phyloP scores from a whole-genome alignment of 1,140 invertebrate species.

The Megalopta genalis region DNA sequence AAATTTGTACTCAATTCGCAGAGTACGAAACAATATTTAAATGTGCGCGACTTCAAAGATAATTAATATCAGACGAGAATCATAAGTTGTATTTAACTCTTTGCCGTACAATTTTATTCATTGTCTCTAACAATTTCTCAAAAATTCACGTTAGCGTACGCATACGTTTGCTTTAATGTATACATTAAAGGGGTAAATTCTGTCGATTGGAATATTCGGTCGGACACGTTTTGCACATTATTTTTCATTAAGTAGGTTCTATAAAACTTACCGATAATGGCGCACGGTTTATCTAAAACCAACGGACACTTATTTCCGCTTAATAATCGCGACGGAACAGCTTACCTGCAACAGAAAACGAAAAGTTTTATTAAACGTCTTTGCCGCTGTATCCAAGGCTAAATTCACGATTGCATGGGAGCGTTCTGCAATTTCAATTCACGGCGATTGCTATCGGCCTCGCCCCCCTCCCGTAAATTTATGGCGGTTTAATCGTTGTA shows the following conservation, averaged over 20 bases:
- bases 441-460: slow-evolving; percentile 16
- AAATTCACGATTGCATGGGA: slow-evolving; percentile 17
- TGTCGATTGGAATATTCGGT: too few relatives aligned
- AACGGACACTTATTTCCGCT: not conserved
- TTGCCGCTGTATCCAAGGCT: not conserved
- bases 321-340: not conserved
- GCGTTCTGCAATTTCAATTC: slow-evolving; percentile 25
- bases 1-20: too few relatives aligned
- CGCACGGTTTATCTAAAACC: not conserved
- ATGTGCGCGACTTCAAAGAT: too few relatives aligned
- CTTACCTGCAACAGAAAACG: slow-evolving; percentile 56
- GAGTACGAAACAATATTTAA: too few relatives aligned
- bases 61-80: too few relatives aligned
- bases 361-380: slow-evolving; percentile 22
- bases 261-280: not conserved
- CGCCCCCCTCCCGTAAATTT: not conserved
- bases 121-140: too few relatives aligned
- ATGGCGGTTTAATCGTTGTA: slow-evolving; percentile 43
- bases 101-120: too few relatives aligned
- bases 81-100: too few relatives aligned
- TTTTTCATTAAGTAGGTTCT: not conserved
- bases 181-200: too few relatives aligned
- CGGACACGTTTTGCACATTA: too few relatives aligned
- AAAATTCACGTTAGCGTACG: too few relatives aligned
- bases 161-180: too few relatives aligned